Evolutionary conservation across 2,797 vertebrate species (phyloP).

Genomic region (Sebastolobus altivelis): DNA sequence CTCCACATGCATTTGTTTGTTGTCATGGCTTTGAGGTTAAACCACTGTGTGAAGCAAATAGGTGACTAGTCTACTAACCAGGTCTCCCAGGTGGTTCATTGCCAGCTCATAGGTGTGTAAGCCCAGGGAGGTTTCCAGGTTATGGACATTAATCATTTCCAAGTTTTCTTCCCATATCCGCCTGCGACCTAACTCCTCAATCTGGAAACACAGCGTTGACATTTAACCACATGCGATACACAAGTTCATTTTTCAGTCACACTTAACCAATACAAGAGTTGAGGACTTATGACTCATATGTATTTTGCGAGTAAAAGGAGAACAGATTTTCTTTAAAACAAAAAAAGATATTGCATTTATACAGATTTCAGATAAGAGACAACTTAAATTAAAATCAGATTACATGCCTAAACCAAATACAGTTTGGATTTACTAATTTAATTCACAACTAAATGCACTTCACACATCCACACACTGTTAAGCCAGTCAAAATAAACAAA

Average conservation of each 20-base stretch:
- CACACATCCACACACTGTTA: background rate
- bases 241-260: rapidly evolving
- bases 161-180: slow-evolving; percentile 77
- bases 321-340: background rate
- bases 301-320: no score
- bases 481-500: background rate
- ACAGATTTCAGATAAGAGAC: background rate
- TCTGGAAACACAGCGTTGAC: slow-evolving; percentile 41
- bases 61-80: slow-evolving; percentile 58
- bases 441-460: background rate
- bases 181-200: slow-evolving; percentile 72
- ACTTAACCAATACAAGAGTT: no score
- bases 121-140: slow-evolving; percentile 72
- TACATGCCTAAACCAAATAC: background rate
- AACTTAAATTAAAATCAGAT: background rate
- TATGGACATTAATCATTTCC: slow-evolving; percentile 78
- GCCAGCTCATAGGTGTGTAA: slow-evolving; percentile 76
- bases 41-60: background rate
- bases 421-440: background rate
- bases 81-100: slow-evolving; percentile 79
- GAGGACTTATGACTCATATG: no score
- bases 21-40: background rate
- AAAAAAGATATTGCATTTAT: background rate
- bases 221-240: background rate
- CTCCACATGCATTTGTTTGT: background rate